Conservation (phyloP, 2,113 vertebrate species). For the Sebastes schlegelii region DNA sequence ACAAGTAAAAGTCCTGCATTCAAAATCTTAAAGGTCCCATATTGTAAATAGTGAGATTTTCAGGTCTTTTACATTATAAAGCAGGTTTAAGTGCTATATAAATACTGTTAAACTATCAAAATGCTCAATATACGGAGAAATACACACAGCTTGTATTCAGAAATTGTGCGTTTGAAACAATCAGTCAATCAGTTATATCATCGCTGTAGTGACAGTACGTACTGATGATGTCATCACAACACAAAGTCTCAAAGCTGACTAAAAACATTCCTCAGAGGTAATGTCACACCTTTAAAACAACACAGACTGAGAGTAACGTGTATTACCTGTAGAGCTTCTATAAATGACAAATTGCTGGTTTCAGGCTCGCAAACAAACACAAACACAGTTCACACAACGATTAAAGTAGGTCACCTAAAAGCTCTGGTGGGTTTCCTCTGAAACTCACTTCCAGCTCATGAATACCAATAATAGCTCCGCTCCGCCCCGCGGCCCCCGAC, state of each 20-base stretch:
- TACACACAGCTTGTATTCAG: too few relatives aligned
- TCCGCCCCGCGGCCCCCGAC: neutral
- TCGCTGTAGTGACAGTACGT: neutral
- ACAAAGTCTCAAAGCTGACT: slow-evolving; percentile 2
- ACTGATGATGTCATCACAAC: neutral
- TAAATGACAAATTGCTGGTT: neutral
- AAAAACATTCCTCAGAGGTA: slow-evolving; percentile 25
- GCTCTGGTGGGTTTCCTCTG: slow-evolving; percentile 15
- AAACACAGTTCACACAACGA: neutral
- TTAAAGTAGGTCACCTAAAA: slow-evolving; percentile 38
- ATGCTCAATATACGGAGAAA: too few relatives aligned
- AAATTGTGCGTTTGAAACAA: too few relatives aligned
- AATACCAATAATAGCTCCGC: slow-evolving; percentile 49
- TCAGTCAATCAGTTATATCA: neutral
- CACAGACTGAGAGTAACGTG: too few relatives aligned
- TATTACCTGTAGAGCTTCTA: neutral
- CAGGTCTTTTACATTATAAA: too few relatives aligned
- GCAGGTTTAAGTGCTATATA: too few relatives aligned
- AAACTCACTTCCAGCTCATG: slow-evolving; percentile 37
- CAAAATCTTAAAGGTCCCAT: too few relatives aligned
- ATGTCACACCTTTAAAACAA: neutral
- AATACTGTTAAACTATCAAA: too few relatives aligned
- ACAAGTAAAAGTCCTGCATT: too few relatives aligned
- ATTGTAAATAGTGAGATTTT: too few relatives aligned
- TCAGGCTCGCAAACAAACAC: neutral